phyloP scores from a whole-genome alignment of 2,797 vertebrate species.

The Chromobotia macracanthus region DNA sequence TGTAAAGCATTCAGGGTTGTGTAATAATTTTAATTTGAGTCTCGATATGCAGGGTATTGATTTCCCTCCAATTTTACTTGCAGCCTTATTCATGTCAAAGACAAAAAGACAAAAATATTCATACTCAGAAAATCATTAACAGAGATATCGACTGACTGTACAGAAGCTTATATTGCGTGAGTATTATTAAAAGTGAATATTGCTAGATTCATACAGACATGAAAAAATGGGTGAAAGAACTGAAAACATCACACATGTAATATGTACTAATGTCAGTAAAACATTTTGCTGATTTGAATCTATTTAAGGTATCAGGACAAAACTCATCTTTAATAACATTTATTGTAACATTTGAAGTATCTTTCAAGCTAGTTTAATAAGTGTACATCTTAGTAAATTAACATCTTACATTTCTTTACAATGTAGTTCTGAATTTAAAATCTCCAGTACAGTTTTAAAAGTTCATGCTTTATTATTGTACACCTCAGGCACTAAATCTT shows the following conservation, averaged over 20 bases:
- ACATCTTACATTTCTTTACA: conserved; percentile 7
- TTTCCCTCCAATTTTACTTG: conserved; percentile 4
- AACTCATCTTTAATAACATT: not conserved
- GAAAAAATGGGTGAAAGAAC: not conserved
- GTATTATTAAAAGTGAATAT: not conserved
- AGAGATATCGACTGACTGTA: conserved; percentile 12
- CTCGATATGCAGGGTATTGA: conserved; percentile 48
- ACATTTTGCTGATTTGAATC: not conserved
- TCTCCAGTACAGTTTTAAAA: not conserved
- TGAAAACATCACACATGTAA: not conserved
- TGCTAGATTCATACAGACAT: not conserved
- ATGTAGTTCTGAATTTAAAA: not conserved
- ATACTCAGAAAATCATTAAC: conserved; percentile 1
- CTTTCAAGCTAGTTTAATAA: not conserved
- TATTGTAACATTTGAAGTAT: conserved; percentile 1
- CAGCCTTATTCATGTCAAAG: conserved; percentile 45
- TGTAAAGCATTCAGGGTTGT: not conserved
- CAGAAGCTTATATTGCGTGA: not conserved
- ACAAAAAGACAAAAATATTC: not conserved
- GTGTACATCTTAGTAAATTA: not conserved
- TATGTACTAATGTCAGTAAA: not conserved
- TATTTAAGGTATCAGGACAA: too few relatives aligned
- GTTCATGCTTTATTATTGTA: not conserved
- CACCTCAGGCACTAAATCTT: not conserved
- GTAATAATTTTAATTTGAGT: conserved; percentile 30